Evolutionary conservation across 1,140 invertebrate genomes (phyloP), one percentile per base, ranked within the genome.

Genomic region (Glomeris maerens): DNA sequence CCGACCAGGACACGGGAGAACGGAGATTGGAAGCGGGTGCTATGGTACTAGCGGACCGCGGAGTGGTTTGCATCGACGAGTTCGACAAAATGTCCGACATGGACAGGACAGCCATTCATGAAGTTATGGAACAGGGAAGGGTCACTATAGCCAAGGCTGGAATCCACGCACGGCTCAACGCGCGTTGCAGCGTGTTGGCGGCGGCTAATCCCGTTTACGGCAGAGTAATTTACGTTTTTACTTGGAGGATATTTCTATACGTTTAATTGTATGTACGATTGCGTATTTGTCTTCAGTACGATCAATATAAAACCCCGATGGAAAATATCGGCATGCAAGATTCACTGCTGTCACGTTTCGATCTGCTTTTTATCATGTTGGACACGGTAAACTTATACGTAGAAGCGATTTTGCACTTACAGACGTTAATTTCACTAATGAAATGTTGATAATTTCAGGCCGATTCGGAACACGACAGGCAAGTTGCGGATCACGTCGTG

Each of bases 81-180:
- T 99, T 99, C 69, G 95, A 99, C 71, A 98, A 99, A 73, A 99
- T 99, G 96, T 92, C 91, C n/a, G 96, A 99, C 63, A 89, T 96
- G 49, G 95, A 99, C 72, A 74, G 95, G 59, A 98, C 95, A 14
- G 93, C 95, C 22, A 98, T 99, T 55, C 96, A 99, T 65, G 95
- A 98, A 75, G 93, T 98, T 2, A 91, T 91, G 87, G 87, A 91
- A 72, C 86, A 91, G 64, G 86, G 85, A 21, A 74, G 89, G 60
- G 94, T 99, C 1, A 98, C 94, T 3, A 97, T 99, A 57, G 83
- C 94, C 4, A 99, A 99, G 72, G 95, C 95, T 45, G 96, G 96
- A 21, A 97, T 99, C 57, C 94, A 98, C 64, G 94, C 95, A 1
- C 83, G 90, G 45, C 76, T 99, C 41, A 99, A 99, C 72, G 95